Evolutionary conservation across 2,113 vertebrate genomes (phyloP), one percentile per base, ranked within the genome.

Genomic region (Mystacornis crossleyi): DNA sequence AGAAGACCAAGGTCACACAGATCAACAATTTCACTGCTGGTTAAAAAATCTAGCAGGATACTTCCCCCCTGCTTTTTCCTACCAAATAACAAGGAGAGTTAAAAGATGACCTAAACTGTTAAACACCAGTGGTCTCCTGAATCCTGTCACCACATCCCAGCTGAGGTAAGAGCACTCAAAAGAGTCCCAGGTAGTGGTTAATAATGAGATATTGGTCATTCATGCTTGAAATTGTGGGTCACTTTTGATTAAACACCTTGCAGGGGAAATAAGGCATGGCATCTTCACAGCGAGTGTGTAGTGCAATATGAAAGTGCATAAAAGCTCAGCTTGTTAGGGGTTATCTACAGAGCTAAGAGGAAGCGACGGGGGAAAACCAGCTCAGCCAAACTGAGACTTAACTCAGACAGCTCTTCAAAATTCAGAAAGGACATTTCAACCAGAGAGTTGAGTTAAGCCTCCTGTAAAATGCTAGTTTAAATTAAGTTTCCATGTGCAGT

Each of bases 171-270:
- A 82, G 70, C 28, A 45, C 38, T 90, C 36, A 8, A 60, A 93
- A 78, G 57, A 34, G 64, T 94, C 75, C 53, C 84, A 95, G 75
- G 70, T n/a, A 92, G 89, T 79, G 66, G 60, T 80, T 97, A 97
- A 95, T 95, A 96, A 97, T 73, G 69, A 81, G 64, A 95, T 78
- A 87, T 67, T 94, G 90, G 57, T 93, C 97, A 97, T 34, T 96
- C 93, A 94, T 96, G 95, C 97, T 96, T 98, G 97, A 98, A 98
- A 98, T 98, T 98, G 93, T 90, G 93, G 97, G 93, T 98, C 97
- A 97, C 95, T 98, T 98, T 97, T 97, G 95, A 98, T 98, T 98
- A 98, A 98, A 93, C 47, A 75, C 83, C 95, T 85, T 75, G 60
- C 82, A 74, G 84, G 92, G 75, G 78, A 98, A 98, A 98, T 94